Evolutionary conservation across 2,888 invertebrate genomes (phyloP).

Genomic region (Cantharis lateralis): DNA sequence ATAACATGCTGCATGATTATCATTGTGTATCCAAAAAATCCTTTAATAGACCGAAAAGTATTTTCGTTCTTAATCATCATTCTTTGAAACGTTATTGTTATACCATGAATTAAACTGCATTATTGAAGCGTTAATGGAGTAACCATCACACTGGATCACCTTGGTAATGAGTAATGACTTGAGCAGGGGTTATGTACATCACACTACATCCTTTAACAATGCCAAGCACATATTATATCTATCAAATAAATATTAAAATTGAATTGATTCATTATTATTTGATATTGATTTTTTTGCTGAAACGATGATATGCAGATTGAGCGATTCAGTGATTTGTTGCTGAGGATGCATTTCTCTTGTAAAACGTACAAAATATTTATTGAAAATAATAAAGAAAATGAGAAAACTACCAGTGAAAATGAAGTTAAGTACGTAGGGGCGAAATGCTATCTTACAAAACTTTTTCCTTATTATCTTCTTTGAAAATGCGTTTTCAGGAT

Average conservation of each 20-base stretch:
- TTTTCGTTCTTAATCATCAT: neutral
- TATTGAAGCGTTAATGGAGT: conserved; percentile 39
- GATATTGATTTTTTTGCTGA: neutral
- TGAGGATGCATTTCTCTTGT: neutral
- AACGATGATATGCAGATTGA: neutral
- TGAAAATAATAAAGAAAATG: neutral
- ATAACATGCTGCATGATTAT: neutral
- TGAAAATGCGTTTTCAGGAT: conserved; percentile 36
- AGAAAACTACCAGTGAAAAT: neutral
- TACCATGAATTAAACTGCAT: conserved; percentile 1
- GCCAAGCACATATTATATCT: neutral
- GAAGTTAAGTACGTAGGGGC: neutral
- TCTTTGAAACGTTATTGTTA: neutral
- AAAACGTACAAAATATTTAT: too few relatives aligned
- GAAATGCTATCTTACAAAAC: neutral
- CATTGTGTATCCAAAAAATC: neutral
- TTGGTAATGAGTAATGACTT: conserved; percentile 29
- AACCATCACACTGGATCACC: conserved; percentile 37
- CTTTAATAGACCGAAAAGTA: neutral
- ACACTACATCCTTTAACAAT: neutral
- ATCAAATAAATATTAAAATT: neutral
- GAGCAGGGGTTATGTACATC: neutral
- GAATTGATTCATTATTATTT: neutral
- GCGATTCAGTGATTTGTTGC: neutral
- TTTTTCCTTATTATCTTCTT: neutral